Evolutionary conservation across 2,888 invertebrate genomes (phyloP).

Genomic region (Lingula anatina): DNA sequence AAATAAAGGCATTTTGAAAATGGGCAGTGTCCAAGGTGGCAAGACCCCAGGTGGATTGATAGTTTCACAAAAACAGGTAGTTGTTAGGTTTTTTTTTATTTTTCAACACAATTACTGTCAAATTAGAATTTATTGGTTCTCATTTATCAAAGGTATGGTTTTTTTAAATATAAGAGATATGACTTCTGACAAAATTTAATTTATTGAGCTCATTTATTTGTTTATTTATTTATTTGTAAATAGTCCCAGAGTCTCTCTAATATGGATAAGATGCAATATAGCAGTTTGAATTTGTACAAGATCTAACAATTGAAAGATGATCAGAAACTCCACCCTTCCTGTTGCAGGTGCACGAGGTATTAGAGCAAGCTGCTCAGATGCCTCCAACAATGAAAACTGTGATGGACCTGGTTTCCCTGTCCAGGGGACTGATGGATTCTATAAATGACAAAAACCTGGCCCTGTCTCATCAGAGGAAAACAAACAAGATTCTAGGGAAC

Average conservation of each 20-base stretch:
- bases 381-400: slow-evolving; percentile 65
- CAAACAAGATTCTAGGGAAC: slow-evolving; percentile 78
- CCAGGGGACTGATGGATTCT: slow-evolving; percentile 74
- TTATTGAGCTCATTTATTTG: background rate
- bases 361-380: slow-evolving; percentile 59
- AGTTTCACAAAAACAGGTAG: slow-evolving; percentile 79
- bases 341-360: slow-evolving; percentile 68
- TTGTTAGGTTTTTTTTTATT: slow-evolving; percentile 6
- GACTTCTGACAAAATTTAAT: too few relatives aligned
- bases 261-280: background rate
- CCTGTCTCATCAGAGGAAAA: slow-evolving; percentile 76
- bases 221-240: background rate
- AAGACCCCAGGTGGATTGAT: slow-evolving; percentile 66
- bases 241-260: background rate
- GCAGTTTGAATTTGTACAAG: background rate
- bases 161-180: background rate
- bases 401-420: slow-evolving; percentile 71
- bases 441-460: slow-evolving; percentile 81
- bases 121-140: background rate
- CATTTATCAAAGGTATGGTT: background rate
- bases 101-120: background rate
- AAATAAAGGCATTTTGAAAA: slow-evolving; percentile 66
- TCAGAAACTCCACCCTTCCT: background rate
- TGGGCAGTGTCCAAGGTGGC: slow-evolving; percentile 61
- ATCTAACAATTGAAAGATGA: background rate